phyloP scores from a whole-genome alignment of 2,113 vertebrate genomes.

The Esox niger region DNA sequence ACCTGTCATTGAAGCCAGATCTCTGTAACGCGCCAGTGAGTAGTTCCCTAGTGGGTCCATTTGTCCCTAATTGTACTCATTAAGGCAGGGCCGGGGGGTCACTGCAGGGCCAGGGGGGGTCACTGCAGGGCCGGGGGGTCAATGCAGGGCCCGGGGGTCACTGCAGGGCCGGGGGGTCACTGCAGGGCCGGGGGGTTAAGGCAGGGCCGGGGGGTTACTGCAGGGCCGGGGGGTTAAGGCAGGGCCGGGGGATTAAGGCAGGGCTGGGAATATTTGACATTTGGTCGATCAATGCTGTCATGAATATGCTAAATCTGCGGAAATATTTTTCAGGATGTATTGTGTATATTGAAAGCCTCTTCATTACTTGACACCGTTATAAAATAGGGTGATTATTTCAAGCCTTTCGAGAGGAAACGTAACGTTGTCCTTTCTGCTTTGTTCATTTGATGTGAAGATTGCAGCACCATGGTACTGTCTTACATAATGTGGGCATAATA shows the following conservation, averaged over 20 bases:
- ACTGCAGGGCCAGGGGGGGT: no score
- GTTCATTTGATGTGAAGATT: background rate
- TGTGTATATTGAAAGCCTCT: background rate
- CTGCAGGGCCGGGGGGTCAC: no score
- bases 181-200: no score
- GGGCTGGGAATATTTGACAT: conserved; percentile 41
- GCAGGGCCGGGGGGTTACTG: no score
- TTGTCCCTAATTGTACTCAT: conserved; percentile 42
- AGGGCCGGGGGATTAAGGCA: no score
- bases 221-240: no score
- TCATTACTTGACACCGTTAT: background rate
- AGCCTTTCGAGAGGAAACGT: background rate
- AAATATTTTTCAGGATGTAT: conserved; percentile 16
- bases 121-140: no score
- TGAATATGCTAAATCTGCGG: conserved; percentile 29
- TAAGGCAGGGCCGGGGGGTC: conserved; percentile 38
- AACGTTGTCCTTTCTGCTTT: background rate
- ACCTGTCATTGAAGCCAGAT: conserved; percentile 1
- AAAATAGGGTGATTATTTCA: background rate
- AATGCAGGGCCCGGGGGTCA: no score
- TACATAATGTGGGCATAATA: background rate
- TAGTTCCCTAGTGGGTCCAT: conserved; percentile 10
- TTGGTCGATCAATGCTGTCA: conserved; percentile 19
- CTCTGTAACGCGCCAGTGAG: conserved; percentile 30
- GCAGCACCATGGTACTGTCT: background rate